Evolutionary conservation across 2,797 vertebrate species (phyloP), one percentile per base, ranked within the genome.

Genomic region (Pelochelys cantorii): DNA sequence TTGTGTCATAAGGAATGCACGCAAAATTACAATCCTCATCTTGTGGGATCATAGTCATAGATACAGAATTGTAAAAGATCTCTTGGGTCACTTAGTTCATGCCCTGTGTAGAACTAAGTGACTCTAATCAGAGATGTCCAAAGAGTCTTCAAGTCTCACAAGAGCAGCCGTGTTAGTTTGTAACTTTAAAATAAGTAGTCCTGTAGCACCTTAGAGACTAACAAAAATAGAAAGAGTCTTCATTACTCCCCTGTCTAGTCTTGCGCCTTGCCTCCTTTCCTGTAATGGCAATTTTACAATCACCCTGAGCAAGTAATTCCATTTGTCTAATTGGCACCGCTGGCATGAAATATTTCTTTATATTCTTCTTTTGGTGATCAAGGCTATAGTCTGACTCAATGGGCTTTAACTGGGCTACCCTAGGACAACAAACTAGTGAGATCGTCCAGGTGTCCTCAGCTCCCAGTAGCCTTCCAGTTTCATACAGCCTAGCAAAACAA

Each of bases 271-370:
- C 94, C 85, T 95, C 86, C 95, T 96, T 96, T 92, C 86, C 95
- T 96, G 95, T 96, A 96, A 89, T 93, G 88, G 84, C 92, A 88
- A 90, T 97, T 97, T 97, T 96, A 95, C 92, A 96, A 97, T 14
- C 25, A 59, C 85, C 84, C 52, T 5, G 59, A 14, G 93, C 82
- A 84, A 95, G 93, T 85, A 86, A 92, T 91, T 81, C 80, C 87
- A 82, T 89, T 48, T n/a, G 85, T 91, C 92, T 96, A 94, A 94
- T 57, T 93, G 87, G 89, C 87, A 86, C 81, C 79, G 31, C 83
- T 86, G 80, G 84, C 90, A 68, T 83, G 90, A 94, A 96, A 89
- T 34, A 93, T 86, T 94, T 95, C 68, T 80, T 82, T 79, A 57
- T 59, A 83, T 95, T 96, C 93, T 95, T 87, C 82, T 86, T 27